Conservation (phyloP, 2,888 invertebrate species). For the Argyresthia albistria region DNA sequence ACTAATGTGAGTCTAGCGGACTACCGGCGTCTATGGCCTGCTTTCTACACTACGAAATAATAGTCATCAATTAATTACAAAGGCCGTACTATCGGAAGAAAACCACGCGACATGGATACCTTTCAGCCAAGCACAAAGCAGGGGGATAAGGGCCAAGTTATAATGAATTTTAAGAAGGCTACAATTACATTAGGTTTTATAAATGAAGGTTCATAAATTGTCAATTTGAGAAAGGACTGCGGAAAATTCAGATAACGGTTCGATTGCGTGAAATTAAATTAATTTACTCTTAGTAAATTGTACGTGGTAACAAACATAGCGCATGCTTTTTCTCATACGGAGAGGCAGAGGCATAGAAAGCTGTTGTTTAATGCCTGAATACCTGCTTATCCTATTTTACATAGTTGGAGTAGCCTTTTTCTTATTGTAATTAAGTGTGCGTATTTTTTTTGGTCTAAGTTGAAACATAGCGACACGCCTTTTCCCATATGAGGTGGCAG, state of each 20-base stretch:
- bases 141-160: no score
- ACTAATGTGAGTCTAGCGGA: conserved; percentile 35
- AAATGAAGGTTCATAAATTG: not conserved
- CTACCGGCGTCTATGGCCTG: conserved; percentile 35
- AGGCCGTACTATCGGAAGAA: not conserved
- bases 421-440: no score
- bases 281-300: not conserved
- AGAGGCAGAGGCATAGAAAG: no score
- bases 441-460: no score
- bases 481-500: no score
- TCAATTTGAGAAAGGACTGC: not conserved
- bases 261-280: not conserved
- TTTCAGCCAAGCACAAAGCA: not conserved
- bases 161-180: not conserved
- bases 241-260: not conserved
- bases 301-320: no score
- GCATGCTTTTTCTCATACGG: no score
- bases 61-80: conserved; percentile 46
- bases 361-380: no score
- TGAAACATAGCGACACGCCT: no score
- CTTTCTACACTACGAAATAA: conserved; percentile 56
- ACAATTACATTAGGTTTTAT: not conserved
- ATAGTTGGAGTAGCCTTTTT: no score
- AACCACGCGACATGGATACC: not conserved
- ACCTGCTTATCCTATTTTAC: no score